phyloP scores from a whole-genome alignment of 2,888 invertebrate genomes.

The Zhuqinia jingwanae region DNA sequence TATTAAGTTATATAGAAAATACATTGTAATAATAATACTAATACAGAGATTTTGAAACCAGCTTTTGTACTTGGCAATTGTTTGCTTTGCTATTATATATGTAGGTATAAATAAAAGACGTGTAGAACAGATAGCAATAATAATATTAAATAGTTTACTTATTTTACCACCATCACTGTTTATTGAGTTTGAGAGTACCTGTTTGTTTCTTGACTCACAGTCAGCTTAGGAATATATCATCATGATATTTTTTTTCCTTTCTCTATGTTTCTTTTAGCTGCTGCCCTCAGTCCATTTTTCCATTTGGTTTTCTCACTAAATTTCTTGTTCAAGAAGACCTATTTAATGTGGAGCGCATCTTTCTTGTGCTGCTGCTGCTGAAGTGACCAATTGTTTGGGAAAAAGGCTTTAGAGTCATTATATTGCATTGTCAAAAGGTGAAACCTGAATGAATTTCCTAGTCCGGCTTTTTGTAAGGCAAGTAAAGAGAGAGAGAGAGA shows the following conservation, averaged over 20 bases:
- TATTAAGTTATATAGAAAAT: constrained; percentile 27
- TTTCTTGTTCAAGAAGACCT: not conserved
- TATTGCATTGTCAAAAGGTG: constrained; percentile 17
- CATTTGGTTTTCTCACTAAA: not conserved
- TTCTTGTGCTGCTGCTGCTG: not conserved
- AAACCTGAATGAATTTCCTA: constrained; percentile 64
- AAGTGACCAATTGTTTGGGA: constrained; percentile 46
- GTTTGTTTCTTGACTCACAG: constrained; percentile 34
- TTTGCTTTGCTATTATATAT: not conserved
- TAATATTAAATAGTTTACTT: not conserved
- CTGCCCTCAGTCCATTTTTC: not conserved
- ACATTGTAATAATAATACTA: not conserved
- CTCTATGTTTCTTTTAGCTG: not conserved
- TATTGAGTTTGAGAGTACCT: constrained; percentile 32
- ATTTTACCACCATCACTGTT: too few species aligned
- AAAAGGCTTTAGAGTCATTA: constrained; percentile 16
- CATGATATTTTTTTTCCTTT: constrained; percentile 27
- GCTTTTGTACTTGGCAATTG: not conserved
- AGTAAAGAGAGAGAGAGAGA: too few species aligned
- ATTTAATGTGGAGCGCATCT: constrained; percentile 35
- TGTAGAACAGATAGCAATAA: too few species aligned
- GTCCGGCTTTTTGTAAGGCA: constrained; percentile 45
- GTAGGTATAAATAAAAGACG: too few species aligned
- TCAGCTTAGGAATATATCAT: constrained; percentile 17
- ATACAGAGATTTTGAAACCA: constrained; percentile 35